phyloP scores from a whole-genome alignment of 1,140 invertebrate species.

The Thrips palmi region DNA sequence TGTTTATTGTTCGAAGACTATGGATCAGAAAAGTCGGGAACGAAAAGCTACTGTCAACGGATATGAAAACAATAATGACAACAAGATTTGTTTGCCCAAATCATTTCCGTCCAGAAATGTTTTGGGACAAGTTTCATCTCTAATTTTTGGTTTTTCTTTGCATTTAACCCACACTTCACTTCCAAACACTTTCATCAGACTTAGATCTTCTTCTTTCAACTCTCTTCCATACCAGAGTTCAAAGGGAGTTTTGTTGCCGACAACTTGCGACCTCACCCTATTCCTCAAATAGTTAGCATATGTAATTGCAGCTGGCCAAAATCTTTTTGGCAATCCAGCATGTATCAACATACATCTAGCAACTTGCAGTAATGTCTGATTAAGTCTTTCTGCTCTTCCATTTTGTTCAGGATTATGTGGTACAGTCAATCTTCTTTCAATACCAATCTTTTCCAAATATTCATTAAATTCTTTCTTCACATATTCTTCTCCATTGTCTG shows the following conservation, averaged over 20 bases:
- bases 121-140: too few species aligned
- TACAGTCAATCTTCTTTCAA: slow-evolving; percentile 11
- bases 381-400: slow-evolving; percentile 11
- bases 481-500: slow-evolving; percentile 19
- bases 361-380: neutral
- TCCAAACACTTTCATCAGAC: too few species aligned
- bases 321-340: neutral
- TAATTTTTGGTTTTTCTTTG: too few species aligned
- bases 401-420: slow-evolving; percentile 14
- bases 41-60: too few species aligned
- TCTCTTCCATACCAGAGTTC: neutral
- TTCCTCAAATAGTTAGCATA: neutral
- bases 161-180: too few species aligned
- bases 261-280: neutral
- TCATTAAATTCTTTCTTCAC: slow-evolving; percentile 9
- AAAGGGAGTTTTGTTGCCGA: neutral
- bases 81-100: too few species aligned
- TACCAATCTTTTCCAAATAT: slow-evolving; percentile 11
- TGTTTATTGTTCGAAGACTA: too few species aligned
- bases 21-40: too few species aligned
- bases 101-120: too few species aligned
- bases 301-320: neutral
- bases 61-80: too few species aligned
- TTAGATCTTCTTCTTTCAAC: too few species aligned
- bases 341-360: neutral